Base-by-base conservation (phyloP, 1,140 invertebrate species). In the Drosophila nikananu region DNA sequence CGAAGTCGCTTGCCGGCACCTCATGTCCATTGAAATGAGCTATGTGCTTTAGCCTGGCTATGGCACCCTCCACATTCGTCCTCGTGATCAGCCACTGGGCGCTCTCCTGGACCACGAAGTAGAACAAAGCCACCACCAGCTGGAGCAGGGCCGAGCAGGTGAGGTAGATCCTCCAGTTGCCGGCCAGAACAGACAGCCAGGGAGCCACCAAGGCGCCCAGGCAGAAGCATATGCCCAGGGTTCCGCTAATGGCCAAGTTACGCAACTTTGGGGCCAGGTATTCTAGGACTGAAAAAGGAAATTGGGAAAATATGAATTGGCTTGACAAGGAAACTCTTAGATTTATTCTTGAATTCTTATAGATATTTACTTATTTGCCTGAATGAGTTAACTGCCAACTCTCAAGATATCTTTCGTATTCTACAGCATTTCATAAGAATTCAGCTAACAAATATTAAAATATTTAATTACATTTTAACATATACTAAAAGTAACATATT, bases 1-100 rank as follows among this genome's bases (percentile, higher is more conserved):
- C 91, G 15, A 94, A 86, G 6, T 92, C 82, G 15, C 92, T 80
- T 0, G 93, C 80, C 8, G 91, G 64, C 15, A 95, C 82, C 17
- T 77, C 70, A 61, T 82, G 91, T 0, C 93, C 92, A 80, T 95
- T 95, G 25, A 94, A 93, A 66, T 93, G 91, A 1, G 95, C 95
- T 25, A 95, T 94, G 57, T 86, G 93, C 72, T 91, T 79, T 52
- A 95, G 93, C 62, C 95, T 93, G 46, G 92, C 71, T 39, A 94
- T 93, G 15, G 95, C 95, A 32, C 94, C 92, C 10, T 94, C 93
- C 1, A 93, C 92, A 51, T 93, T 87, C 5, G 94, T 94, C 81
- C 94, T 93, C 21, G 94, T 94, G 19, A 95, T 93, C 5, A 95
- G 84, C 95, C 95, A 95, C 70, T 95, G 93, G 0, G 95, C 95